These are phyloP conservation scores for Zosterops pallidus DNA, from an alignment of 2,113 vertebrate genomes.

Conservation along the genomic window DNA sequence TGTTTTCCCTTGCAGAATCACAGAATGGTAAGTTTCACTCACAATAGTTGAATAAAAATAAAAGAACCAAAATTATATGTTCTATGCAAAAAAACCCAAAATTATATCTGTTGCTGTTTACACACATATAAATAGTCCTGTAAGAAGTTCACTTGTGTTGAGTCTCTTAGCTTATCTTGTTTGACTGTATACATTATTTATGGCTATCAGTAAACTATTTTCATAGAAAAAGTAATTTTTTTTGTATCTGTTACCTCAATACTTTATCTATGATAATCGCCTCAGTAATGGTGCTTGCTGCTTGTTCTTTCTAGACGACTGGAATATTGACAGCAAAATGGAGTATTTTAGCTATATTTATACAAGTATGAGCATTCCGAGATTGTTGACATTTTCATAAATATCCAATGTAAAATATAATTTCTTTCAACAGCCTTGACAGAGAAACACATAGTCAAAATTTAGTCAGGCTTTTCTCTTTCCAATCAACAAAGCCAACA, in stretches of 20 bases:
- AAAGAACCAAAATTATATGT: not conserved
- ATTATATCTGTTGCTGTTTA: not conserved
- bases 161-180: not conserved
- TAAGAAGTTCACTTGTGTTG: not conserved
- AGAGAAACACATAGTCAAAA: not conserved
- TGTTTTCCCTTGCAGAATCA: not conserved
- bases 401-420: not conserved
- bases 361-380: not conserved
- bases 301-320: not conserved
- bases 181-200: not conserved
- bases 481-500: not conserved
- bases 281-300: not conserved
- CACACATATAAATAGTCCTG: not conserved
- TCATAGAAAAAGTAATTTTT: not conserved
- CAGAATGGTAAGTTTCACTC: not conserved
- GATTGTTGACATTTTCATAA: not conserved
- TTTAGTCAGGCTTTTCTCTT: not conserved
- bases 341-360: not conserved
- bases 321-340: not conserved
- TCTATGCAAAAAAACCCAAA: accelerated
- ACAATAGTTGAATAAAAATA: not conserved
- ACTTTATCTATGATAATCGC: not conserved
- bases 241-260: not conserved
- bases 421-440: not conserved
- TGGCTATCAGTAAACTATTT: not conserved